These are phyloP conservation scores for Isoperla grammatica DNA, from an alignment of 2,888 invertebrate genomes.

Conservation along the genomic window DNA sequence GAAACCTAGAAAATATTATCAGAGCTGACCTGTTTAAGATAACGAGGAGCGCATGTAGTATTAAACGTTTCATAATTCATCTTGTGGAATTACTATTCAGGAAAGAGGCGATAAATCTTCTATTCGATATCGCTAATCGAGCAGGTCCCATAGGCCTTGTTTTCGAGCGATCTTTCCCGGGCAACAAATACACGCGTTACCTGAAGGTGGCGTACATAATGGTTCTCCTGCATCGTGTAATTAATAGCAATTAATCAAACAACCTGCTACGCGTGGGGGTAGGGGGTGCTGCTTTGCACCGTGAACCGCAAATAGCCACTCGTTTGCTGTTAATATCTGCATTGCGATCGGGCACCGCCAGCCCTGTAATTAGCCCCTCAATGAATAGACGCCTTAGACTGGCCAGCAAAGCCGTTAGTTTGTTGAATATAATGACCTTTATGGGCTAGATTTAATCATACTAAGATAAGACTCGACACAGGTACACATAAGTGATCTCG, in stretches of 20 bases:
- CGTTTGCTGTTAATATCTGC: constrained; percentile 5
- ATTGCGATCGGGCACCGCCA: constrained; percentile 1
- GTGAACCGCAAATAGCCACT: too few species aligned
- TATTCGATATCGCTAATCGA: constrained; percentile 11
- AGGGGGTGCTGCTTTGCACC: constrained; percentile 1
- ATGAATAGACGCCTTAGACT: constrained; percentile 2
- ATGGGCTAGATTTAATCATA: not conserved
- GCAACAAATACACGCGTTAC: not conserved
- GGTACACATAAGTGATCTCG: constrained; percentile 6
- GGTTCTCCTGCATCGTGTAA: constrained; percentile 11
- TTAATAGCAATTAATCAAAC: constrained; percentile 18
- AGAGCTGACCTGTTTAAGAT: constrained; percentile 6
- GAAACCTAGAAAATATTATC: constrained; percentile 3
- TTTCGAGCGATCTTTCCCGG: not conserved
- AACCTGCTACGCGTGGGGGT: not conserved
- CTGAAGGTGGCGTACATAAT: constrained; percentile 11
- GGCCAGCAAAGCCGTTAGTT: not conserved
- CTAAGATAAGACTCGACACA: too few species aligned
- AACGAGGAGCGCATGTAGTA: not conserved
- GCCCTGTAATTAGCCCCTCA: constrained; percentile 8
- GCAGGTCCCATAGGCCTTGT: not conserved
- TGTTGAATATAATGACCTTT: constrained; percentile 15
- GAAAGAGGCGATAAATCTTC: constrained; percentile 2
- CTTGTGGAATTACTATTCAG: not conserved
- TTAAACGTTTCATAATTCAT: constrained; percentile 2